These are phyloP conservation scores for Neodiprion fabricii DNA, from an alignment of 1,140 invertebrate genomes.

Conservation along the genomic window DNA sequence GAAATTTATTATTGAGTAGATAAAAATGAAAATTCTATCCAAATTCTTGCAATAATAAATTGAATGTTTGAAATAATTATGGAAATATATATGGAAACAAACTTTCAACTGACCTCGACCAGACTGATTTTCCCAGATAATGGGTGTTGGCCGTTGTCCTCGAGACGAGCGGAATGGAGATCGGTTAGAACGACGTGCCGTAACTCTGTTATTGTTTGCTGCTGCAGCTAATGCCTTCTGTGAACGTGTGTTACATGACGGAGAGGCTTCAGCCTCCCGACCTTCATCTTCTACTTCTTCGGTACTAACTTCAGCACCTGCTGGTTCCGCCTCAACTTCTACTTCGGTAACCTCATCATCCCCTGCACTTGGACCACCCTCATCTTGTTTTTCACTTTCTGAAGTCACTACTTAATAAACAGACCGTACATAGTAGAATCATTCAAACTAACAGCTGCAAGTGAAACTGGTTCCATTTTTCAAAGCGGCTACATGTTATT, in stretches of 20 bases:
- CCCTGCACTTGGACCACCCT: conserved; percentile 47
- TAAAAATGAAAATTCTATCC: no score
- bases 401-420: conserved; percentile 60
- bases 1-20: no score
- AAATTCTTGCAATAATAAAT: no score
- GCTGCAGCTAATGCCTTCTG: conserved; percentile 35
- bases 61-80: no score
- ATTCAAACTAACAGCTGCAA: no score
- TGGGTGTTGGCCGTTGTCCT: conserved; percentile 53
- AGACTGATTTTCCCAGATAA: conserved; percentile 51
- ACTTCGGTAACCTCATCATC: conserved; percentile 53
- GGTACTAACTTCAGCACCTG: conserved; percentile 55
- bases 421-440: background rate
- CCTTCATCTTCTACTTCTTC: conserved; percentile 70
- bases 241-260: conserved; percentile 58
- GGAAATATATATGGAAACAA: background rate
- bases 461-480: no score
- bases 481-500: no score
- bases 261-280: conserved; percentile 64
- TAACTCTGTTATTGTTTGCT: conserved; percentile 38
- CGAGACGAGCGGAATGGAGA: conserved; percentile 40
- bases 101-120: conserved; percentile 34
- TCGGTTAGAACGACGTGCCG: conserved; percentile 35
- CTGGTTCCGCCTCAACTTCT: conserved; percentile 45
- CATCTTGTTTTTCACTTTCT: conserved; percentile 69